These are phyloP conservation scores for Trachelipus rathkii DNA, from an alignment of 1,140 invertebrate genomes.

Conservation along the genomic window DNA sequence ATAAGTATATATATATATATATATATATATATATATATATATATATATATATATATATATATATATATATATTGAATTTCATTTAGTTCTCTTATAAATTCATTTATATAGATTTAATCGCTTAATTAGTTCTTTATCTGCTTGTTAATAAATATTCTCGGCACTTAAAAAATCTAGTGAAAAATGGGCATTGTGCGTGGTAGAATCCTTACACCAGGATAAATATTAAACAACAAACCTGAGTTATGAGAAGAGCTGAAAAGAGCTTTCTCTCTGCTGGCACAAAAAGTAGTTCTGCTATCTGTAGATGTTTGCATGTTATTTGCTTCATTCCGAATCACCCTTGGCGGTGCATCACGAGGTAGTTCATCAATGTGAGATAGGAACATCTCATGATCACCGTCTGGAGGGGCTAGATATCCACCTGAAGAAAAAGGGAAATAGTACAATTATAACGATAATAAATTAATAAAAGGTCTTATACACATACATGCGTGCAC, in stretches of 20 bases:
- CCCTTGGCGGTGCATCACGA: conserved; percentile 70
- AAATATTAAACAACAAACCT: conserved; percentile 49
- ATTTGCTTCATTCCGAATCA: conserved; percentile 89
- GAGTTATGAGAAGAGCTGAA: conserved; percentile 72
- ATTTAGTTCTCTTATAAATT: too few relatives aligned
- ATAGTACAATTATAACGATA: too few relatives aligned
- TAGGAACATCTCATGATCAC: conserved; percentile 72
- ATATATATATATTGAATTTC: too few relatives aligned
- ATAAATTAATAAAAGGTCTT: too few relatives aligned
- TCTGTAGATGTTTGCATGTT: conserved; percentile 96
- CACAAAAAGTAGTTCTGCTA: conserved; percentile 78
- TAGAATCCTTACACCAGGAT: not conserved
- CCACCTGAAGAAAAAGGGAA: conserved; percentile 51
- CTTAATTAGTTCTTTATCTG: too few relatives aligned
- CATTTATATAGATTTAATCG: too few relatives aligned
- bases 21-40: too few relatives aligned
- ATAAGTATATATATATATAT: not conserved
- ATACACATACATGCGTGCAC: too few relatives aligned
- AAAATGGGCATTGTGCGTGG: conserved; percentile 10
- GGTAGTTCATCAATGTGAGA: conserved; percentile 73
- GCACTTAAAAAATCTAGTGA: too few relatives aligned
- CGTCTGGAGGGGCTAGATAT: conserved; percentile 70
- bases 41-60: not conserved
- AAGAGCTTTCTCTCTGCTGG: too few relatives aligned
- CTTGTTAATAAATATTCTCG: too few relatives aligned